These are phyloP conservation scores for Macaria notata DNA, from an alignment of 2,888 invertebrate genomes.

Conservation along the genomic window DNA sequence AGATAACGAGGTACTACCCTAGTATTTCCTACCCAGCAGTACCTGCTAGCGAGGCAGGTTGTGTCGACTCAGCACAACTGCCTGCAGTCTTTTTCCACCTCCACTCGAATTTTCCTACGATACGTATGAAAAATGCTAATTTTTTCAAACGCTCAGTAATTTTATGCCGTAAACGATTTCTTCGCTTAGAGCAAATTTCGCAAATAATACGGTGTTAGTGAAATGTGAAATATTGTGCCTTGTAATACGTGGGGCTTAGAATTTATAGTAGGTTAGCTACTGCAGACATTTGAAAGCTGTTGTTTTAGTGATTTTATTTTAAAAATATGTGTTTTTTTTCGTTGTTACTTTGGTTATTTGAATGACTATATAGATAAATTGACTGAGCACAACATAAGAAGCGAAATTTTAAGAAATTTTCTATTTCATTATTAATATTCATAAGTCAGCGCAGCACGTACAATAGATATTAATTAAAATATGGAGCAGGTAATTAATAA, in stretches of 20 bases:
- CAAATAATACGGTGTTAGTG: slow-evolving; percentile 41
- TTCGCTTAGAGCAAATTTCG: slow-evolving; percentile 37
- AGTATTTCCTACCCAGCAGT: slow-evolving; percentile 36
- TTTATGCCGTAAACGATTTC: slow-evolving; percentile 42
- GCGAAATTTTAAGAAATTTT: no score
- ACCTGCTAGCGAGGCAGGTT: slow-evolving; percentile 44
- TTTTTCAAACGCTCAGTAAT: slow-evolving; percentile 43
- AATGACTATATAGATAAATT: no score
- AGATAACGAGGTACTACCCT: no score
- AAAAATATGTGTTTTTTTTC: no score
- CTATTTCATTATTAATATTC: no score
- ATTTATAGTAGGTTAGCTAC: slow-evolving; percentile 4
- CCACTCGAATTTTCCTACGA: slow-evolving; percentile 35
- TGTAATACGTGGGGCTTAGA: slow-evolving; percentile 16
- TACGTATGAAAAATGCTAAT: slow-evolving; percentile 44
- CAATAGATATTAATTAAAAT: no score
- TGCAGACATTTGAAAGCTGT: no score
- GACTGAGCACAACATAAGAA: no score
- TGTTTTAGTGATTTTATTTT: no score
- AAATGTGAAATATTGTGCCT: slow-evolving; percentile 32
- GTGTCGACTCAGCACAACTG: slow-evolving; percentile 43
- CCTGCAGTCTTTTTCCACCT: slow-evolving; percentile 28
- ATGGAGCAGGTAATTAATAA: no score
- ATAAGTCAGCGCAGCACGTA: no score
- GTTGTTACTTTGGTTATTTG: no score